Evolutionary conservation across 2,113 vertebrate genomes (phyloP).

Genomic region (Axis porcinus): DNA sequence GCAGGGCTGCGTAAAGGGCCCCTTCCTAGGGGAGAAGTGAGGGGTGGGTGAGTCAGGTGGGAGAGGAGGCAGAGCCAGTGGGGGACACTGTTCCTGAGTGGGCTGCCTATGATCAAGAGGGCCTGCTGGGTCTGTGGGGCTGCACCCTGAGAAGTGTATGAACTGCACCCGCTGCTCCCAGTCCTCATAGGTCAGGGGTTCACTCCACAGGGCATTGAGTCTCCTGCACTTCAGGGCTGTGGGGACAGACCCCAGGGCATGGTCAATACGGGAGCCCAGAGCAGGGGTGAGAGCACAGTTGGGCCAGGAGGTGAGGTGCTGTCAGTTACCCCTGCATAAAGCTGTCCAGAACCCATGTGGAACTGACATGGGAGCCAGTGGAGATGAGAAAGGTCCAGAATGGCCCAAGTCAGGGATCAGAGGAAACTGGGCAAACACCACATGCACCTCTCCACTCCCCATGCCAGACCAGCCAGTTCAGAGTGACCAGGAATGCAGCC

Average conservation of each 20-base stretch:
- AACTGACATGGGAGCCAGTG: background rate
- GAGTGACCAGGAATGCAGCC: background rate
- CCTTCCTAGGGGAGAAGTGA: background rate
- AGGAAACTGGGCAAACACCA: background rate
- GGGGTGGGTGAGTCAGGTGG: background rate
- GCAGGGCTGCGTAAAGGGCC: background rate
- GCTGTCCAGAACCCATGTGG: background rate
- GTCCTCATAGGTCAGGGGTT: background rate
- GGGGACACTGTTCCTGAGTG: background rate
- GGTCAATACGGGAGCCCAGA: background rate
- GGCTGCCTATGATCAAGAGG: background rate
- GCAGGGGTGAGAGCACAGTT: background rate
- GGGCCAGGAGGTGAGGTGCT: background rate
- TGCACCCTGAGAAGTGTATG: background rate
- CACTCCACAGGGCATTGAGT: background rate
- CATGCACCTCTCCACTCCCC: background rate
- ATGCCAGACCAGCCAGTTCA: background rate
- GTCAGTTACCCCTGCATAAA: background rate
- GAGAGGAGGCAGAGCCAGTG: background rate
- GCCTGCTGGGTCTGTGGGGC: background rate
- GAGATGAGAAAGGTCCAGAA: background rate
- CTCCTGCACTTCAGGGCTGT: background rate
- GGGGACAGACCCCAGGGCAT: background rate
- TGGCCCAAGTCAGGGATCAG: background rate
- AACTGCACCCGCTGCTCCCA: background rate